Evolutionary conservation across 2,888 invertebrate species (phyloP).

Genomic region (Acronicta aceris): DNA sequence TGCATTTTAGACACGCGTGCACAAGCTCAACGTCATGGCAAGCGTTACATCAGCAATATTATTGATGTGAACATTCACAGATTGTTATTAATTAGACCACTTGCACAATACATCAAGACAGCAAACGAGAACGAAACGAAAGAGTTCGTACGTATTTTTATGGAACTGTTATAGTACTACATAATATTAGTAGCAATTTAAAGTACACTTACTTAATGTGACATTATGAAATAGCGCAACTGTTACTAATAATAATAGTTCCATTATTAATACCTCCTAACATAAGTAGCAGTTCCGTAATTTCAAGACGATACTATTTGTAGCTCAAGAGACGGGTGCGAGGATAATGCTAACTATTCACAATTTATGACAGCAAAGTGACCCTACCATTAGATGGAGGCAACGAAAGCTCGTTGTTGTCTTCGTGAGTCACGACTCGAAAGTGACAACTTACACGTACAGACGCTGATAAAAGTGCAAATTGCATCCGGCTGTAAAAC

Average conservation of each 20-base stretch:
- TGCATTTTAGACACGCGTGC: conserved; percentile 12
- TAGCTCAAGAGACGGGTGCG: conserved; percentile 50
- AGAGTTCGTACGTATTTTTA: no score
- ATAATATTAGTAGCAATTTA: no score
- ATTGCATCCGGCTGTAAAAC: conserved; percentile 61
- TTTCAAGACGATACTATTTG: conserved; percentile 30
- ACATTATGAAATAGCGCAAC: conserved; percentile 13
- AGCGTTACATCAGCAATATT: conserved; percentile 39
- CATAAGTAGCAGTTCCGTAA: background rate
- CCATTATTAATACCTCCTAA: background rate
- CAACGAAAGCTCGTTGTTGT: conserved; percentile 72
- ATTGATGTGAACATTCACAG: conserved; percentile 31
- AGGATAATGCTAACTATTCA: conserved; percentile 66
- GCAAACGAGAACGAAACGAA: no score
- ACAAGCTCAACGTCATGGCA: conserved; percentile 16
- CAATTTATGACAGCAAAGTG: conserved; percentile 69
- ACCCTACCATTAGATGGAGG: conserved; percentile 63
- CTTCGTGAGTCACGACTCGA: conserved; percentile 82
- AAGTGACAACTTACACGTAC: conserved; percentile 79
- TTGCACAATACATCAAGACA: conserved; percentile 40
- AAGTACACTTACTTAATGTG: background rate
- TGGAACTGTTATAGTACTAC: no score
- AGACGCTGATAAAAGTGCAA: conserved; percentile 62
- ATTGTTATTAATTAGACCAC: conserved; percentile 48
- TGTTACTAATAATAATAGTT: conserved; percentile 12